Base-by-base conservation (phyloP, 2,888 invertebrate species). In the Drosophila buzzatii region DNA sequence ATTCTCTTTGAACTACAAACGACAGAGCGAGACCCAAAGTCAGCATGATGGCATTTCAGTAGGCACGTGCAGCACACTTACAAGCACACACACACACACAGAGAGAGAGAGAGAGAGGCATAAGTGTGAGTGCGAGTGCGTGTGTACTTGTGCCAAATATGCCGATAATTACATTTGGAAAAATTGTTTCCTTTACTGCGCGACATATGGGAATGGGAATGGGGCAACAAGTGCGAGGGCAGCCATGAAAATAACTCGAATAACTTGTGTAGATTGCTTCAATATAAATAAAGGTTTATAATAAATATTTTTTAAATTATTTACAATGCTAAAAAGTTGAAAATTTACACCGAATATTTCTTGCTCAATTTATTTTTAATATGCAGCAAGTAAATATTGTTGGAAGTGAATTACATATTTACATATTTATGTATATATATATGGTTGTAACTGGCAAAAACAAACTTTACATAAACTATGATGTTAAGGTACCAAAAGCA, bases 131-230 rank as follows among this genome's bases (percentile, higher is more conserved):
- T 51, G 31, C 1, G 31, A 14, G 39, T 8, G 18, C 6, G 23
- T 27, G 59, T 66, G 49, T 72, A 70, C 70, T 76, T 72, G 55
- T 71, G 72, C 68, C 76, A 83, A 83, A 89, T 81, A 89, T 90
- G 84, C 70, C 89, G 86, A 86, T 86, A 86, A 86, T 86, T 86
- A 86, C 90, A 84, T 86, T 86, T 77, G 49, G 61, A 81, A 70
- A 82, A 79, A 78, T 65, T 73, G 66, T 78, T 81, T 70, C 56
- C 44, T 66, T 55, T 77, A 42, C 68, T 27, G 45, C 52, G 42
- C 47, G 49, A 27, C 16, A 53, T 47, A 27, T 27, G 65, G 31
- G n/a, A n/a, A n/a, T 2, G 23, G 23, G 45, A 20, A 10, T 51
- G 39, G 10, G 12, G 7, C 10, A 47, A 20, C 31, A 8, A 9